These are phyloP conservation scores for Listronotus oregonensis DNA, from an alignment of 1,140 invertebrate species.

Conservation along the genomic window DNA sequence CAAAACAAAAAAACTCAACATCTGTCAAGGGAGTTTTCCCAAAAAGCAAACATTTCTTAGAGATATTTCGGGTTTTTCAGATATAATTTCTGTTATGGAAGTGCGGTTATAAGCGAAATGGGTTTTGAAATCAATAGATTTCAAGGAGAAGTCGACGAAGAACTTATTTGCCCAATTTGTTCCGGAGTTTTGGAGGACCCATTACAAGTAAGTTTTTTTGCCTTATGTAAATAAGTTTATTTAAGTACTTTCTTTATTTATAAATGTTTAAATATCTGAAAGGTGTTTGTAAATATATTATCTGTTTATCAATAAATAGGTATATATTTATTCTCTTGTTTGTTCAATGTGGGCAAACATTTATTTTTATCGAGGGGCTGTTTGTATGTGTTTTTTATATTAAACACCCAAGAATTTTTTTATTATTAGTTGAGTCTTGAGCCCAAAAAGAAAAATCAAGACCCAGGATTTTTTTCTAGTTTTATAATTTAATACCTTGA, in stretches of 20 bases:
- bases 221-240: slow-evolving; percentile 13
- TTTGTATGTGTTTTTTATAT: too few relatives aligned
- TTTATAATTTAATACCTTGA: too few relatives aligned
- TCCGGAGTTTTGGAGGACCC: slow-evolving; percentile 89
- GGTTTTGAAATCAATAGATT: slow-evolving; percentile 88
- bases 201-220: slow-evolving; percentile 70
- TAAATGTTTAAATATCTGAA: neutral
- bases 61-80: slow-evolving; percentile 1
- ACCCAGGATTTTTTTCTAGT: too few relatives aligned
- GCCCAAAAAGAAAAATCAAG: too few relatives aligned
- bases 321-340: neutral
- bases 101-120: slow-evolving; percentile 62
- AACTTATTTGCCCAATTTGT: slow-evolving; percentile 90
- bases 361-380: too few relatives aligned
- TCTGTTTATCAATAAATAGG: neutral
- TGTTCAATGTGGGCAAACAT: neutral
- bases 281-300: neutral
- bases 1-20: slow-evolving; percentile 25
- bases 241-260: neutral
- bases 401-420: too few relatives aligned
- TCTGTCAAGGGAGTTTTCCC: slow-evolving; percentile 21
- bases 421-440: too few relatives aligned
- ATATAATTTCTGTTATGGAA: slow-evolving; percentile 31
- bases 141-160: slow-evolving; percentile 89
- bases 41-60: slow-evolving; percentile 3